Base-by-base conservation (phyloP, 2,797 vertebrate species). In the Gymnothorax reevesii region DNA sequence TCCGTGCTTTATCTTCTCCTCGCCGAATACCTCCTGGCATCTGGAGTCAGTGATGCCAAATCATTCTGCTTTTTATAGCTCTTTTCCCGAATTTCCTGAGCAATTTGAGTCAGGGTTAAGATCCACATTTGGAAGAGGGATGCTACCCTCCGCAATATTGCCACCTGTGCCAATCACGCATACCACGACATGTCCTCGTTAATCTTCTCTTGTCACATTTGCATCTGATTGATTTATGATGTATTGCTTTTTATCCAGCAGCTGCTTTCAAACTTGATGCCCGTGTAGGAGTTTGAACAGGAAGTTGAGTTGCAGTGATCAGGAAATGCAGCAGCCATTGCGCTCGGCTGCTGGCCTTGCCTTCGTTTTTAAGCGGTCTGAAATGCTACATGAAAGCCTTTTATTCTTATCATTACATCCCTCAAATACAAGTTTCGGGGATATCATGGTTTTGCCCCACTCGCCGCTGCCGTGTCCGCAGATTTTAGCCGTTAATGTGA, bases 71-170 rank as follows among this genome's bases (percentile, higher is more conserved):
- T 13, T 20, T 49, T 13, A 10, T 22, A 33, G n/a, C 60, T 7
- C 17, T 6, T 22, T 83, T 57, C 55, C 49, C 20, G 17, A 69
- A 71, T 84, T 55, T 75, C 25, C 49, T 9, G 33, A 62, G 83
- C 83, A 82, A 84, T 87, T 87, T 85, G 82, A 69, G 49, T 49
- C 25, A 52, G 27, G 7, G 0, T 87, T 84, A 60, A 60, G 33
- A 57, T 66, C 52, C n/a, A 57, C 25, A 17, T 42, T 69, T 27
- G 42, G 4, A 25, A 75, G 22, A 83, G 33, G 57, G 55, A 59
- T 60, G 59, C 25, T 9, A n/a, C 42, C 27, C 42, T 9, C 22
- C 27, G 57, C 71, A 20, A 5, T 64, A 15, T 25, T 9, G 17
- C 42, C 33, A 22, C 42, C 69, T 13, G n/a, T 62, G n/a, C 33